These are phyloP conservation scores for Brachylomia viminalis DNA, from an alignment of 2,888 invertebrate genomes.

Conservation along the genomic window DNA sequence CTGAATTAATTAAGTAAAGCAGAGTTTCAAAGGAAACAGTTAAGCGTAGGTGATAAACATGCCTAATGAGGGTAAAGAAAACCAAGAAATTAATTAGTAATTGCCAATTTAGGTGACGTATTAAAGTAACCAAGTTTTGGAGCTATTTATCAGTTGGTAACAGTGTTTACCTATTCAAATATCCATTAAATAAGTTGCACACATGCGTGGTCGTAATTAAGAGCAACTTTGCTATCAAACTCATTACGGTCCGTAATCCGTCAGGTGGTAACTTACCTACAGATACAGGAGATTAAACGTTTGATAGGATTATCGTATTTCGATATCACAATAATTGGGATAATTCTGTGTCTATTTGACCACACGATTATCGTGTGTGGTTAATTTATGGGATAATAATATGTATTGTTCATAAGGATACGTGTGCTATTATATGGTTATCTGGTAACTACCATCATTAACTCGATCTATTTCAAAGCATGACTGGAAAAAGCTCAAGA, in stretches of 20 bases:
- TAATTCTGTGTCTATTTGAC: conserved; percentile 53
- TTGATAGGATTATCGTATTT: conserved; percentile 48
- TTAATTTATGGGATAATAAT: conserved; percentile 43
- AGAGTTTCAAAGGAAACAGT: conserved; percentile 20
- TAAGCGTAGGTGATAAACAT: conserved; percentile 18
- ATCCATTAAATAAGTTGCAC: conserved; percentile 41
- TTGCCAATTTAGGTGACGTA: conserved; percentile 11
- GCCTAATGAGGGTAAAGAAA: conserved; percentile 3
- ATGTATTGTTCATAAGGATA: too few species aligned
- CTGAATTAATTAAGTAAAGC: conserved; percentile 26
- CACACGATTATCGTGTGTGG: conserved; percentile 37
- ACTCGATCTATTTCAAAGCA: too few species aligned
- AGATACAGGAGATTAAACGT: conserved; percentile 36
- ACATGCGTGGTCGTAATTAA: conserved; percentile 21
- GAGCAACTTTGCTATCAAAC: conserved; percentile 22
- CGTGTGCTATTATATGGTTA: too few species aligned
- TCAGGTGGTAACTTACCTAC: conserved; percentile 20
- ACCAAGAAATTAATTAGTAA: conserved; percentile 21
- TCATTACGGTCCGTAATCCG: conserved; percentile 32
- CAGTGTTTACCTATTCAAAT: conserved; percentile 54
- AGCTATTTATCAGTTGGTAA: conserved; percentile 33
- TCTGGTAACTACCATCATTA: too few species aligned
- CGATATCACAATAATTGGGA: conserved; percentile 54
- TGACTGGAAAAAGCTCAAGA: too few species aligned
- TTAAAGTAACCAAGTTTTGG: conserved; percentile 33